These are phyloP conservation scores for Euleptes europaea DNA, from an alignment of 2,113 vertebrate genomes.

Conservation along the genomic window DNA sequence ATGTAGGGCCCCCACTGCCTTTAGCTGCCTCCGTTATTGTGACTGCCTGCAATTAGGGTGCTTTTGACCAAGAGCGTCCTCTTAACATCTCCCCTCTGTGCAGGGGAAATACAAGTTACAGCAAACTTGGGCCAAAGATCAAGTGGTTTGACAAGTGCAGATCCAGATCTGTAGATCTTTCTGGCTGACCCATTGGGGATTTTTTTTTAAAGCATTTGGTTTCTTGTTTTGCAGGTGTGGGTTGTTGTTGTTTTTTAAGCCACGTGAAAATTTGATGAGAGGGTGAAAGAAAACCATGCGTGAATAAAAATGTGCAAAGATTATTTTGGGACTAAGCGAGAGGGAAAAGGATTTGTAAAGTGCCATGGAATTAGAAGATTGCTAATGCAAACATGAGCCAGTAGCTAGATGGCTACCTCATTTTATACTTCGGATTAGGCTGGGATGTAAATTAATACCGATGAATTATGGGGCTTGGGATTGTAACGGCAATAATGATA, in stretches of 20 bases:
- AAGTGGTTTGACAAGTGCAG: neutral
- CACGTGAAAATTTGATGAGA: neutral
- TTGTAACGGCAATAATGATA: neutral
- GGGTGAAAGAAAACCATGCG: neutral
- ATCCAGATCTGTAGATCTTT: neutral
- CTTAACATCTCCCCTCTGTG: no score
- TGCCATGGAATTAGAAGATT: neutral
- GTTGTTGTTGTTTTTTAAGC: no score
- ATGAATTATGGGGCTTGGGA: neutral
- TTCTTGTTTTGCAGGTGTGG: no score
- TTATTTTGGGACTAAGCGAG: neutral
- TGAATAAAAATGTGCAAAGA: neutral
- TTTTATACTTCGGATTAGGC: neutral
- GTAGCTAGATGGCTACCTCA: no score
- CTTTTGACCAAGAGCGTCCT: no score
- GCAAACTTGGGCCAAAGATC: neutral
- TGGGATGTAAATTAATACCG: neutral
- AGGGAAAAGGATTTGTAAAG: neutral
- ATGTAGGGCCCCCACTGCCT: no score
- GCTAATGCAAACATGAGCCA: no score
- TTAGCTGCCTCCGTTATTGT: no score
- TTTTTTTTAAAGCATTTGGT: no score
- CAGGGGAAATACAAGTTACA: no score
- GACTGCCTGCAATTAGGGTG: no score
- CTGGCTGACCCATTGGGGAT: neutral